Conservation (phyloP, 2,797 vertebrate species). For the Catamblyrhynchus diadema region DNA sequence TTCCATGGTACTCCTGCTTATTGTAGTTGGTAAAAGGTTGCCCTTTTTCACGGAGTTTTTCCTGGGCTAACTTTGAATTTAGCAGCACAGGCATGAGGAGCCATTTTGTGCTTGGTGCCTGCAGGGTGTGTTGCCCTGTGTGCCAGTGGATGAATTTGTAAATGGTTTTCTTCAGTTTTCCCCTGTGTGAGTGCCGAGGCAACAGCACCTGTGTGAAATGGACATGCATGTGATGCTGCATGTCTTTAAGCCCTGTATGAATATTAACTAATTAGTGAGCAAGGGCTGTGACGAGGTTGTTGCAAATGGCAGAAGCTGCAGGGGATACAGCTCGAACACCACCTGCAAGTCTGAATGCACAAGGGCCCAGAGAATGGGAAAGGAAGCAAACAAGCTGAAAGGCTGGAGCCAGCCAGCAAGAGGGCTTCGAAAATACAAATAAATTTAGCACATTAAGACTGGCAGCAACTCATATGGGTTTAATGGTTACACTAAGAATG, state of each 20-base stretch:
- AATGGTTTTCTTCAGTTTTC: not conserved
- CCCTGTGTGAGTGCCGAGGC: not conserved
- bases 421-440: not conserved
- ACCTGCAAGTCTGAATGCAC: not conserved
- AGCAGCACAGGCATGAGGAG: fast-evolving
- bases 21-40: not conserved
- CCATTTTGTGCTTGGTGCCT: not conserved
- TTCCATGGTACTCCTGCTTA: not conserved
- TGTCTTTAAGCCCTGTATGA: not conserved
- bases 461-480: not conserved
- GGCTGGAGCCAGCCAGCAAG: not conserved
- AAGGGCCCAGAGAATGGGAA: not conserved
- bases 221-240: not conserved
- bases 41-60: not conserved
- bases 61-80: not conserved
- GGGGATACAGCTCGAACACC: not conserved
- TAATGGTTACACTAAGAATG: not conserved
- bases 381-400: not conserved
- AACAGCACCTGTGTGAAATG: fast-evolving
- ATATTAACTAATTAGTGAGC: not conserved
- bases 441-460: not conserved
- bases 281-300: not conserved
- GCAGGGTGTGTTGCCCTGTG: not conserved
- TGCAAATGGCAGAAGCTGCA: conserved; percentile 5
- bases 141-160: not conserved